Base-by-base conservation (phyloP, 2,113 vertebrate genomes). In the Solea solea region DNA sequence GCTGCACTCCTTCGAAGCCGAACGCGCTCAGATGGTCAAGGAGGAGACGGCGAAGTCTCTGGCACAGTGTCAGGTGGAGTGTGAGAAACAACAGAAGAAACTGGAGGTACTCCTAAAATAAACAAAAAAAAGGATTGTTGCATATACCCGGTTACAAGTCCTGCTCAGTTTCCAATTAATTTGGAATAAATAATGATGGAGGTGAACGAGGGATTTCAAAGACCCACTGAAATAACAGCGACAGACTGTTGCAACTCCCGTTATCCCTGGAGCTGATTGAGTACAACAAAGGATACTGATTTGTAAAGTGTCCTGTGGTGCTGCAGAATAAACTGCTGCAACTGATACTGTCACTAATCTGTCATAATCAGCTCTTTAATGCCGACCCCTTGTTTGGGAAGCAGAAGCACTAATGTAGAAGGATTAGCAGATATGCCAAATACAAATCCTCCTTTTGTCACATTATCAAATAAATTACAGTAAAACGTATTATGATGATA, bases 51-150 rank as follows among this genome's bases (percentile, higher is more conserved):
- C 94, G 57, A 95, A 94, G 84, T 95, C 95, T 64, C 94, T 99
- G 86, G 94, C 93, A 16, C 95, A 96, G 55, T 98, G 97, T 84
- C 98, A 99, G 83, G 69, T 96, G 83, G 97, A 99, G 91, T 97
- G 97, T 92, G 97, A 99, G 81, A 99, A 98, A 83, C 97, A 96
- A 41, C 97, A 98, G 91, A 97, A 95, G 86, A 99, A 99, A 89
- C 70, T 99, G 67, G 97, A 99, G 96, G 98, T 97, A 96, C 13
- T 60, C 34, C 5, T 6, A 34, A 6, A 3, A 2, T 16, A 10
- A 89, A 83, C n/a, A 12, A 10, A 2, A 46, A 21, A 5, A 28
- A 48, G 4, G 48, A n/a, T 44, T 34, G 7, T 11, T 44, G 42
- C 42, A 44, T 44, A 34, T 34, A 34, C 34, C 34, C 34, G 2